Conservation (phyloP, 1,140 invertebrate species). For the Ostrea edulis region DNA sequence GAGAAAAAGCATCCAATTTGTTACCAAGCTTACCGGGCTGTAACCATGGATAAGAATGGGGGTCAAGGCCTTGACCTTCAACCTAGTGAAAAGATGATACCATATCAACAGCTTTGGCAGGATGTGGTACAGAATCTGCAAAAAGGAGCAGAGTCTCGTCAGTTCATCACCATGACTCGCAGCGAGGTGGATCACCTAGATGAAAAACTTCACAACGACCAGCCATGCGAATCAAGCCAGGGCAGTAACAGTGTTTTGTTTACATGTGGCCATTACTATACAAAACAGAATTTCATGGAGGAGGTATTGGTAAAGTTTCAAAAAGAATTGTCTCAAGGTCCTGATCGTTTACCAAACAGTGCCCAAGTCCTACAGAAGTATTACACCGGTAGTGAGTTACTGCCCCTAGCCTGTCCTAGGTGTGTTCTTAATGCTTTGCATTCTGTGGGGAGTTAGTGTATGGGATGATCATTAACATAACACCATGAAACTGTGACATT, state of each 20-base stretch:
- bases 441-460: not conserved
- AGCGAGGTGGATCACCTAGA: conserved; percentile 59
- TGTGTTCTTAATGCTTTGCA: conserved; percentile 65
- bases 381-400: conserved; percentile 55
- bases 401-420: conserved; percentile 66
- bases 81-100: conserved; percentile 55
- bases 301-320: conserved; percentile 62
- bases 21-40: conserved; percentile 16
- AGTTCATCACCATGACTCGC: conserved; percentile 52
- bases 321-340: conserved; percentile 53
- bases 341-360: conserved; percentile 57
- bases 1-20: conserved; percentile 45
- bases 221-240: conserved; percentile 11
- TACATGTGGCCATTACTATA: conserved; percentile 69
- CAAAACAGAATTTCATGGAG: conserved; percentile 55
- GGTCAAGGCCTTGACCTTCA: conserved; percentile 49
- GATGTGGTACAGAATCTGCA: conserved; percentile 62
- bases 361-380: conserved; percentile 61
- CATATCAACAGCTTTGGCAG: conserved; percentile 59
- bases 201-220: conserved; percentile 45
- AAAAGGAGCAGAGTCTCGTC: conserved; percentile 50
- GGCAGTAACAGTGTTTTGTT: conserved; percentile 58
- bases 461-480: not conserved
- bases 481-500: not conserved
- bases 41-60: not conserved